Conservation (phyloP, 2,888 invertebrate species). For the Eilema sororculum region DNA sequence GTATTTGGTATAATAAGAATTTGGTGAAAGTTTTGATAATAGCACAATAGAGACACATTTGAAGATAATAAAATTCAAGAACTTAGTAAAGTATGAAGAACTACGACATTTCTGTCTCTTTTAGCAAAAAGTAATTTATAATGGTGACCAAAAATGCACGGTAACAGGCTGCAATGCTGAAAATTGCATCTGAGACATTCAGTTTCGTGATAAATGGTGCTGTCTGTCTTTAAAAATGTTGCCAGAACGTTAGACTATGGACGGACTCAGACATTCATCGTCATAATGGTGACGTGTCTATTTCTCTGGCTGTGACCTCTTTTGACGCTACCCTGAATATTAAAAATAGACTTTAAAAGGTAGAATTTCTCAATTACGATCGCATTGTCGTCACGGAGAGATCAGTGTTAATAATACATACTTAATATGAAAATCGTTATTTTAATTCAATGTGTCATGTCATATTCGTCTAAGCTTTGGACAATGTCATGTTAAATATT, state of each 20-base stretch:
- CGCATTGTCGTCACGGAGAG: neutral
- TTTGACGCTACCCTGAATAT: constrained; percentile 14
- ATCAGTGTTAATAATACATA: too few species aligned
- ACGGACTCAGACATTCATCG: constrained; percentile 50
- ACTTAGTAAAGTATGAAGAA: neutral
- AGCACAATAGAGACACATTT: constrained; percentile 16
- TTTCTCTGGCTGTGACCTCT: constrained; percentile 22
- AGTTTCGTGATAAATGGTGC: constrained; percentile 53
- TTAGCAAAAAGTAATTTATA: constrained; percentile 42
- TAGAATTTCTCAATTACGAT: neutral
- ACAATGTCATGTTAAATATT: too few species aligned
- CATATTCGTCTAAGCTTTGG: too few species aligned
- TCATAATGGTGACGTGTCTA: constrained; percentile 50
- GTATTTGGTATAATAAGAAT: too few species aligned
- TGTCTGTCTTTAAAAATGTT: constrained; percentile 52
- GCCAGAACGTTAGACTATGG: constrained; percentile 45
- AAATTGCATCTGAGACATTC: constrained; percentile 57
- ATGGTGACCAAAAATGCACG: constrained; percentile 46
- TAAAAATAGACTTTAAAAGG: constrained; percentile 9
- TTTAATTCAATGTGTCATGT: too few species aligned
- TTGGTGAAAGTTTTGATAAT: neutral
- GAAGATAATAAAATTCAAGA: neutral
- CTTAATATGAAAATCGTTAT: too few species aligned
- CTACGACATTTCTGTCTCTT: constrained; percentile 18
- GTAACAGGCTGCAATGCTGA: constrained; percentile 50